These are phyloP conservation scores for Eulimnadia texana DNA, from an alignment of 1,140 invertebrate species.

Conservation along the genomic window DNA sequence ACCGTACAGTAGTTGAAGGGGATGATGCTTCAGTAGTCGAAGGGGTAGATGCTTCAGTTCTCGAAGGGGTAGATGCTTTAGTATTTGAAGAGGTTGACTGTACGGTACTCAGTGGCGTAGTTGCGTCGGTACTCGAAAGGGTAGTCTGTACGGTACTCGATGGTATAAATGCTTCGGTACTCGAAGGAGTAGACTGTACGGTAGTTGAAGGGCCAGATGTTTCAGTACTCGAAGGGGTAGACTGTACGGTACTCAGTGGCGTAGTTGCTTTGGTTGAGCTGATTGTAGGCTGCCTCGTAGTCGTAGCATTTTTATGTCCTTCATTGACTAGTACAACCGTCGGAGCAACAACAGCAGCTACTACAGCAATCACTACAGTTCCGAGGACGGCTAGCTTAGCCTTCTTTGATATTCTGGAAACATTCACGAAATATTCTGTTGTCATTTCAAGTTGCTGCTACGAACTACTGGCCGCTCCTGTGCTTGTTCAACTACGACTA, in stretches of 20 bases:
- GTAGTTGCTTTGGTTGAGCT: too few species aligned
- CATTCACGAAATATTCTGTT: neutral
- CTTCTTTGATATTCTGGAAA: neutral
- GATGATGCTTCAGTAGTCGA: too few species aligned
- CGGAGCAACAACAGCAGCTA: neutral
- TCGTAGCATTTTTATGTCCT: neutral
- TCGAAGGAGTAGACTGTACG: neutral
- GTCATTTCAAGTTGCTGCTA: neutral
- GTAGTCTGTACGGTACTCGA: too few species aligned
- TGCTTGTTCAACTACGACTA: too few species aligned
- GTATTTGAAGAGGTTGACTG: neutral
- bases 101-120: too few species aligned
- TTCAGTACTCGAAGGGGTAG: too few species aligned
- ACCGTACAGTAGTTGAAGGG: neutral
- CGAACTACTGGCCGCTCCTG: too few species aligned
- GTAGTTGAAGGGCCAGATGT: neutral
- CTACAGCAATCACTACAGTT: neutral
- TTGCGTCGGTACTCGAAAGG: too few species aligned
- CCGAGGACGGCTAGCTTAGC: neutral
- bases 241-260: neutral
- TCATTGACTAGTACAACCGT: neutral
- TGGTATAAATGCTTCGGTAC: neutral
- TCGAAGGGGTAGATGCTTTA: neutral
- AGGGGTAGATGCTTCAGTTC: neutral
- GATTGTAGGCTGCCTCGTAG: too few species aligned